Conservation (phyloP, 2,888 invertebrate species). For the Dromius quadrimaculatus region DNA sequence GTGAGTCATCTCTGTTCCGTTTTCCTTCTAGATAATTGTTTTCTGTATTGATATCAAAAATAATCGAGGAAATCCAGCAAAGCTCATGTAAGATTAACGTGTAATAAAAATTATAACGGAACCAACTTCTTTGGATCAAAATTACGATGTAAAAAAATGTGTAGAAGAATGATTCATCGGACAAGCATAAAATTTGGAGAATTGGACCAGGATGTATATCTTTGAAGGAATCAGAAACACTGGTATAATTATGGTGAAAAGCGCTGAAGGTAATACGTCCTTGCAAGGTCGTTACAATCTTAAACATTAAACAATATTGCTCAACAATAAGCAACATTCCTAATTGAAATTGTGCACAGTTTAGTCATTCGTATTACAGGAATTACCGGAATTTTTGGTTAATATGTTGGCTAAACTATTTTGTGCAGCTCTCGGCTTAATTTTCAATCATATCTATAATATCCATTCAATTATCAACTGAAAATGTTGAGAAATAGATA, state of each 20-base stretch:
- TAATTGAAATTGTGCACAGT: background rate
- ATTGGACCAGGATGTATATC: background rate
- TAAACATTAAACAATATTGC: background rate
- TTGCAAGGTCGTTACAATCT: slow-evolving; percentile 16
- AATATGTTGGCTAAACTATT: slow-evolving; percentile 22
- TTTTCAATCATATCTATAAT: slow-evolving; percentile 28
- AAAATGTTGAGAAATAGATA: too few species aligned
- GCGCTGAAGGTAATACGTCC: background rate
- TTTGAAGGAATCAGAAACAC: background rate
- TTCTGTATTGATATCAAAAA: too few species aligned
- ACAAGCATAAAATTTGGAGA: background rate
- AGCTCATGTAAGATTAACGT: too few species aligned
- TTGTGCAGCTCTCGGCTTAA: background rate
- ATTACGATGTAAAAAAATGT: slow-evolving; percentile 2
- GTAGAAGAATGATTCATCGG: slow-evolving; percentile 7
- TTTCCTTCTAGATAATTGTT: too few species aligned
- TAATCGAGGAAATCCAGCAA: too few species aligned
- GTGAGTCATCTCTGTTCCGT: too few species aligned
- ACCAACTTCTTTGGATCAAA: too few species aligned
- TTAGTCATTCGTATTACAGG: background rate
- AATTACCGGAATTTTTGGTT: slow-evolving; percentile 32
- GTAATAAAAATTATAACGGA: too few species aligned
- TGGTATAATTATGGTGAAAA: background rate
- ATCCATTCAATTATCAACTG: slow-evolving; percentile 20
- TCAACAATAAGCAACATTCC: background rate